Base-by-base conservation (phyloP, 1,140 invertebrate genomes). In the Dinothrombium tinctorium region DNA sequence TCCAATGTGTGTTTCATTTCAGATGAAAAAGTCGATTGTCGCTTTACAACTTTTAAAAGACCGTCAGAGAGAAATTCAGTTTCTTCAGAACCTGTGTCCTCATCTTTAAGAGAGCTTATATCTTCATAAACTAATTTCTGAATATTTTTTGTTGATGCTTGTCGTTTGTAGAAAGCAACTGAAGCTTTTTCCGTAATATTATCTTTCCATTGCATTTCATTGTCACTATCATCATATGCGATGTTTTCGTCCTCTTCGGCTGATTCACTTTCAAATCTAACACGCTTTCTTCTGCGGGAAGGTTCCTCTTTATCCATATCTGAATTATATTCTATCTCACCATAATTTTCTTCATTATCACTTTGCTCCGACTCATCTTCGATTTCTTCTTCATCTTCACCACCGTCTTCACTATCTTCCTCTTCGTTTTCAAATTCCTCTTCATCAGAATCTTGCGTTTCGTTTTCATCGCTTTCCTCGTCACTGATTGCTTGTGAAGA, bases 101-200 rank as follows among this genome's bases (percentile, higher is more conserved):
- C n/a, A 26, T 61, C 53, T 33, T 64, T 23, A 5, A 42, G 15
- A 15, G 40, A 28, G 14, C 50, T 68, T 41, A 65, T 64, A 45
- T 23, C 37, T 20, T 76, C 77, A 65, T 90, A 87, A 20, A 87
- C 77, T n/a, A 84, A 54, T 56, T 77, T 80, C 68, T 76, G 76
- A 26, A 83, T 63, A 59, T 82, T 86, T 21, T 66, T 64, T 12
- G 68, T 72, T 17, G 67, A 63, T 28, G 65, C 67, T 50, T 80
- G 74, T 43, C 78, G 62, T 44, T 73, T 65, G 43, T 76, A 62
- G 54, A 78, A 86, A 6, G 73, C 69, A 54, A 73, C 67, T 21
- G 72, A 66, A 1, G 82, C 82, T 61, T 76, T 81, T 56, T 74
- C 64, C 2, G 68, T 63, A 37, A 87, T 55, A 59, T 84, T 76